These are phyloP conservation scores for Decapterus maruadsi DNA, from an alignment of 2,797 vertebrate species.

Conservation along the genomic window DNA sequence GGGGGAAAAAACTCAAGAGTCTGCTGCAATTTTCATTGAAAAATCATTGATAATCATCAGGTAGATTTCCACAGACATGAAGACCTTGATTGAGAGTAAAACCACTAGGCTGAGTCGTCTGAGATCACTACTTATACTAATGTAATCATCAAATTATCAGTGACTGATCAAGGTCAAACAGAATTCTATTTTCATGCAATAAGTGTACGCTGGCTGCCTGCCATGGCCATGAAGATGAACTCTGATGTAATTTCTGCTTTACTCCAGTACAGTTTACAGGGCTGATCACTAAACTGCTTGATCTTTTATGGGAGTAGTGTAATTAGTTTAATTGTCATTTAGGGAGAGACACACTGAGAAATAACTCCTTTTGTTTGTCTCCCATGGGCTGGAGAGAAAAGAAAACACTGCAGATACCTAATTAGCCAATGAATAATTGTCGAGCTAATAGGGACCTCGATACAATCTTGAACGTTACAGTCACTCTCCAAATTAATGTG, in stretches of 20 bases:
- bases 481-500: constrained; percentile 65
- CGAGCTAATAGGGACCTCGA: constrained; percentile 69
- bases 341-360: constrained; percentile 57
- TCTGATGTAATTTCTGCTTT: constrained; percentile 3
- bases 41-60: no score
- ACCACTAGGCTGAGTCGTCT: not conserved
- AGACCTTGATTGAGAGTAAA: not conserved
- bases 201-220: not conserved
- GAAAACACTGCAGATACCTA: constrained; percentile 62
- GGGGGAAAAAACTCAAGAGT: not conserved
- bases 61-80: no score
- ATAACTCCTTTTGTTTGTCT: constrained; percentile 67
- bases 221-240: constrained; percentile 15
- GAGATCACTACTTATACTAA: constrained; percentile 1
- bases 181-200: not conserved
- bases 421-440: constrained; percentile 76
- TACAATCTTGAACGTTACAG: constrained; percentile 61
- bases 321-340: constrained; percentile 75
- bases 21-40: no score
- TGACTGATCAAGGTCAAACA: constrained; percentile 10
- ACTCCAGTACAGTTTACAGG: constrained; percentile 22
- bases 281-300: constrained; percentile 57
- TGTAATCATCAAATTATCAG: not conserved
- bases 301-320: constrained; percentile 56
- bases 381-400: constrained; percentile 53